phyloP scores from a whole-genome alignment of 2,797 vertebrate genomes.

The Parotocinclus haroldoi region DNA sequence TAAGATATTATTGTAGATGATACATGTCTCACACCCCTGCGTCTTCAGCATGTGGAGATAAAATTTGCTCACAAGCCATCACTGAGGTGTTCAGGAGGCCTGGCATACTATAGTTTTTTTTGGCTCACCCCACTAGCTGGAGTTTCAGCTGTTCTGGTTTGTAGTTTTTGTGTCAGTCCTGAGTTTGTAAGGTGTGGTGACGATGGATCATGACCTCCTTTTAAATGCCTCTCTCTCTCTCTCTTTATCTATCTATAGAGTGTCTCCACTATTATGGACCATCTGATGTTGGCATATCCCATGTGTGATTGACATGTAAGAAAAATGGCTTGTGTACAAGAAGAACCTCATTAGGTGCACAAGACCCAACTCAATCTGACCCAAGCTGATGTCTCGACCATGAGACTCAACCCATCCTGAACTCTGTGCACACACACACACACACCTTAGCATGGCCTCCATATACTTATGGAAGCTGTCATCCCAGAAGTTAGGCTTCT shows the following conservation, averaged over 20 bases:
- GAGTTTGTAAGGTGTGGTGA: too few species aligned
- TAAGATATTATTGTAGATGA: too few species aligned
- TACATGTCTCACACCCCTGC: too few species aligned
- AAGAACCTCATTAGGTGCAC: slow-evolving; percentile 7
- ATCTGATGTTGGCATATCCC: background rate
- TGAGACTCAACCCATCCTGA: slow-evolving; percentile 65
- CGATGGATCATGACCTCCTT: too few species aligned
- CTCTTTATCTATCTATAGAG: too few species aligned
- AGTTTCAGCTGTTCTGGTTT: too few species aligned
- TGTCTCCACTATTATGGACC: slow-evolving; percentile 30
- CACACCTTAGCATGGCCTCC: slow-evolving; percentile 25
- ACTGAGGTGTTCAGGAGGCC: too few species aligned
- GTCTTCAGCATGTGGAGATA: too few species aligned
- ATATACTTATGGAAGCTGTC: slow-evolving; percentile 89
- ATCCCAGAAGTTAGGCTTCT: slow-evolving; percentile 98
- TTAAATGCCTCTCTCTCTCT: slow-evolving; percentile 1
- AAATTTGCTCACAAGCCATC: too few species aligned
- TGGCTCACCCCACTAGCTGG: too few species aligned
- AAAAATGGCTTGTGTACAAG: slow-evolving; percentile 20
- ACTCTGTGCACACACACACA: slow-evolving; percentile 22
- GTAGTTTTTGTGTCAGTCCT: too few species aligned
- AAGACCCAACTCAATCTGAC: background rate
- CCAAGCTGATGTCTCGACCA: slow-evolving; percentile 40
- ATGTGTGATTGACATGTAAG: slow-evolving; percentile 8
- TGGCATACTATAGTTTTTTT: too few species aligned